Evolutionary conservation across 1,140 invertebrate genomes (phyloP).

Genomic region (Brachionus calyciflorus): DNA sequence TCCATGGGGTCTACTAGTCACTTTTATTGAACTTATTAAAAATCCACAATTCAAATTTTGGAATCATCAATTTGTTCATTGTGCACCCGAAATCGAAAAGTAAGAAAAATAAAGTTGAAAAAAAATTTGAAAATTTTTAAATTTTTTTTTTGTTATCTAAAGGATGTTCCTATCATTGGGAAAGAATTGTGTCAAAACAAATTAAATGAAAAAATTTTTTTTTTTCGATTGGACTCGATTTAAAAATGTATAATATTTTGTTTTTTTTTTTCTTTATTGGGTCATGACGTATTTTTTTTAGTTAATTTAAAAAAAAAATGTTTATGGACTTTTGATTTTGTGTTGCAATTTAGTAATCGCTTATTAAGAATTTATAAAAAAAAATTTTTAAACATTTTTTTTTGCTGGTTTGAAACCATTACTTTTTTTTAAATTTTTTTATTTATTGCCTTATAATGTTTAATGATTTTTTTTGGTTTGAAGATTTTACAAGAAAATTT

Average conservation of each 20-base stretch:
- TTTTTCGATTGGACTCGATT: not conserved
- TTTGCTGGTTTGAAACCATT: no score
- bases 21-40: constrained; percentile 97
- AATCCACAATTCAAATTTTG: constrained; percentile 99
- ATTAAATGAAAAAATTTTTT: constrained; percentile 17
- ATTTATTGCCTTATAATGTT: no score
- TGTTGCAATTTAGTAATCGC: no score
- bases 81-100: constrained; percentile 98
- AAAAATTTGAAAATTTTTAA: not conserved
- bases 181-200: constrained; percentile 46
- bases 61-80: constrained; percentile 97
- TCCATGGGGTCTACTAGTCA: constrained; percentile 96
- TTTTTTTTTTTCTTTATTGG: constrained; percentile 17
- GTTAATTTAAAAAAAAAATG: no score
- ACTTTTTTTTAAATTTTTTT: no score
- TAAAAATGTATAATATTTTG: no score
- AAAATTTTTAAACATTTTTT: no score
- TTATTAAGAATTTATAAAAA: no score
- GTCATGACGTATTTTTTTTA: no score
- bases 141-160: not conserved
- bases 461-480: no score
- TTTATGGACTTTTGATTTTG: constrained; percentile 17
- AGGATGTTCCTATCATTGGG: constrained; percentile 44
- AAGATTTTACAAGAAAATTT: no score
- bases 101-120: constrained; percentile 61